Evolutionary conservation across 2,797 vertebrate genomes (phyloP).

Genomic region (Galago senegalensis): DNA sequence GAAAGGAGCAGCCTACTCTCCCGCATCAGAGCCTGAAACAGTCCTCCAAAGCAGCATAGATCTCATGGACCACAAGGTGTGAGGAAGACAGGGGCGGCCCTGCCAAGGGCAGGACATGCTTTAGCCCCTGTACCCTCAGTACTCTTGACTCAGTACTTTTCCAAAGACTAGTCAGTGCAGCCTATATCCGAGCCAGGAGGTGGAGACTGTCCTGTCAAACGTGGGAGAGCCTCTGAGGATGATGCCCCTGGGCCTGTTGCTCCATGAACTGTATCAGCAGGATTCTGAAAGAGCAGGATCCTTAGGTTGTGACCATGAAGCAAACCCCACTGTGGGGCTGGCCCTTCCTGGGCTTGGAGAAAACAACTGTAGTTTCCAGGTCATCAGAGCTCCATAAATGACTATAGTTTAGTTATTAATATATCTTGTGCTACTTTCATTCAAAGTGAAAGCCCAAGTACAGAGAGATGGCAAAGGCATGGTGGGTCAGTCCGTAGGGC

Average conservation of each 20-base stretch:
- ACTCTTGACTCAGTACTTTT: neutral
- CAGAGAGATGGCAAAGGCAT: fast-evolving
- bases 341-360: no score
- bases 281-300: no score
- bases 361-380: neutral
- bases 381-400: neutral
- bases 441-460: neutral
- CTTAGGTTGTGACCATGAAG: no score
- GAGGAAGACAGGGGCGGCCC: neutral
- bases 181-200: neutral
- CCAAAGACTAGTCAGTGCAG: neutral
- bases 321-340: neutral
- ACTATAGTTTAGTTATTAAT: neutral
- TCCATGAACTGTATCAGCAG: fast-evolving
- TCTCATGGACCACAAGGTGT: fast-evolving
- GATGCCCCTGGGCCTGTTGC: no score
- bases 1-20: neutral
- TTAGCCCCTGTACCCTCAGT: neutral
- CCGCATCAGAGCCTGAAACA: neutral
- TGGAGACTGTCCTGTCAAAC: neutral
- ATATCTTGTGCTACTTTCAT: neutral
- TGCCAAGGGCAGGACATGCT: neutral
- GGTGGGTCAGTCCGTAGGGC: neutral
- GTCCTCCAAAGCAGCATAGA: neutral
- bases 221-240: neutral